A percentile compares a stretch with the other conserved stretches of the same genome.
Conservation (phyloP, 2,797 vertebrate genomes). For the Capromys pilorides region DNA sequence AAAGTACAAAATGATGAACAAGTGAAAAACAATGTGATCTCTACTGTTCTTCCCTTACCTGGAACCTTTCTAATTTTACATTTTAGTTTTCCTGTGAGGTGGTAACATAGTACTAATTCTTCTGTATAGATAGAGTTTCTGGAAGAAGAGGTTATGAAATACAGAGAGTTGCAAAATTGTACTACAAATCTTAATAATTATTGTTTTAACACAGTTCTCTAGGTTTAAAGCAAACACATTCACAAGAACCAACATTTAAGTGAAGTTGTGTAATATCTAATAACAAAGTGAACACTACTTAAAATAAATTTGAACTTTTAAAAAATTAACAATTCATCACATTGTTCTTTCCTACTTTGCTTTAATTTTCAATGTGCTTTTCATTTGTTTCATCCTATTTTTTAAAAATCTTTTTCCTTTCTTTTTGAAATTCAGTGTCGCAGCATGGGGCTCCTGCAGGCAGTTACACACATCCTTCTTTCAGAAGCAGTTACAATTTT, state of each 20-base stretch:
- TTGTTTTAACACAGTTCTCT: constrained; percentile 28
- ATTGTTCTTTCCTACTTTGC: neutral
- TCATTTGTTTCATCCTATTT: constrained; percentile 5
- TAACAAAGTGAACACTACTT: neutral
- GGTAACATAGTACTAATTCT: neutral
- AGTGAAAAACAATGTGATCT: neutral
- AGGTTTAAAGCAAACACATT: constrained; percentile 14
- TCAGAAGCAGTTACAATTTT: neutral
- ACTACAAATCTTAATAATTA: neutral
- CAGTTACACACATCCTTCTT: neutral
- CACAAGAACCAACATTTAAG: neutral
- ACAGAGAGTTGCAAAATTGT: neutral
- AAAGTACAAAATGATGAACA: neutral
- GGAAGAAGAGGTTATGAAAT: neutral
- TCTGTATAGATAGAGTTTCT: neutral
- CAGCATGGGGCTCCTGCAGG: neutral
- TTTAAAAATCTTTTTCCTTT: neutral
- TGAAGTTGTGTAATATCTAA: neutral
- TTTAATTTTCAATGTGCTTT: constrained; percentile 4
- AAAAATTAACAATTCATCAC: neutral
- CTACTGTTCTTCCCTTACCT: neutral
- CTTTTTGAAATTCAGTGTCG: neutral
- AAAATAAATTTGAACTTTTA: constrained; percentile 1
- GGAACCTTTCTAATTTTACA: neutral
- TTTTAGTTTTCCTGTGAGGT: neutral